Percentiles rank a stretch among this genome's conserved stretches.
phyloP scores from a whole-genome alignment of 2,888 invertebrate species.

The Archips xylosteana region DNA sequence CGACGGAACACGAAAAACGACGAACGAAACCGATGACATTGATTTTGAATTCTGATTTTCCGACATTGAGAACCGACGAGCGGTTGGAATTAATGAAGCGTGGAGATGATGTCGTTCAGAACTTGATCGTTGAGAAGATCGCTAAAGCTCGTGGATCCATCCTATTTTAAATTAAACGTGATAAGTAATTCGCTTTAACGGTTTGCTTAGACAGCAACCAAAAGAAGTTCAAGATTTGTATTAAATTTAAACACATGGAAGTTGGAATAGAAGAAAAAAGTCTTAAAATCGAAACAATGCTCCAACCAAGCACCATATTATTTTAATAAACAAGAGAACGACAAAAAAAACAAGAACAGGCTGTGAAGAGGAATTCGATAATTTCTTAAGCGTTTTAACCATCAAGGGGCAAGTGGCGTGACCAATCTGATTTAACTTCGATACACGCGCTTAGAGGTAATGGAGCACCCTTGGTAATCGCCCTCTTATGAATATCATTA shows the following conservation, averaged over 20 bases:
- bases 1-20: constrained; percentile 54
- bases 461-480: constrained; percentile 21
- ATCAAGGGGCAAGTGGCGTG: constrained; percentile 30
- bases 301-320: constrained; percentile 9
- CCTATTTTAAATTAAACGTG: neutral
- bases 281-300: neutral
- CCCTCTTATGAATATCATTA: neutral
- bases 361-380: constrained; percentile 32
- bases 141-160: neutral
- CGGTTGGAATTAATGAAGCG: constrained; percentile 5
- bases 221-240: too few species aligned
- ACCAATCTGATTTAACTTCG: constrained; percentile 29
- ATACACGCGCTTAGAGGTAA: constrained; percentile 27
- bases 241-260: neutral
- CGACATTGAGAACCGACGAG: neutral
- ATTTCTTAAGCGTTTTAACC: constrained; percentile 23
- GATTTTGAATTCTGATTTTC: constrained; percentile 65
- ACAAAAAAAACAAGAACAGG: constrained; percentile 3
- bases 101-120: neutral
- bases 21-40: constrained; percentile 60
- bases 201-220: too few species aligned
- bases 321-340: neutral
- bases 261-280: too few species aligned
- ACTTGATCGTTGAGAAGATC: neutral
- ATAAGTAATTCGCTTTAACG: neutral